A percentile compares a stretch with the other conserved stretches of the same genome.
Conservation (phyloP, 2,888 invertebrate genomes). For the Sphaeridia pumilis region DNA sequence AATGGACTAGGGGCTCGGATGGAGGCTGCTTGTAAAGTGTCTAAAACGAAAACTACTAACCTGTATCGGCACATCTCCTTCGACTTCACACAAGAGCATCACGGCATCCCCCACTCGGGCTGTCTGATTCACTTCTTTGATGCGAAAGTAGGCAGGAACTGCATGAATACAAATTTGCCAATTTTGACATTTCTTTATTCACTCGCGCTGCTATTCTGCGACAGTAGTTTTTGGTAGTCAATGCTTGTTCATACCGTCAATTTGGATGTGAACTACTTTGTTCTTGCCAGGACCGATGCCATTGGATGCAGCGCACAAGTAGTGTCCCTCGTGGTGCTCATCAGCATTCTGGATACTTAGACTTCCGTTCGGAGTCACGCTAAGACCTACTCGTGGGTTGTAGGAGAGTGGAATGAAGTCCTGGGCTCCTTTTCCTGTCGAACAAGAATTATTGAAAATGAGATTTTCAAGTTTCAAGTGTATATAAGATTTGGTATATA, state of each 20-base stretch:
- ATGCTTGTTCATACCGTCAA: slow-evolving; percentile 12
- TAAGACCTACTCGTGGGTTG: slow-evolving; percentile 9
- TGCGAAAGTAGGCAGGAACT: slow-evolving; percentile 37
- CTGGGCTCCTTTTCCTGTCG: slow-evolving; percentile 12
- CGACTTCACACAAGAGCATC: slow-evolving; percentile 41
- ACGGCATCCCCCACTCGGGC: slow-evolving; percentile 40
- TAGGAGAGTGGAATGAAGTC: slow-evolving; percentile 14
- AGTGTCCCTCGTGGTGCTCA: slow-evolving; percentile 15
- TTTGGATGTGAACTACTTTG: slow-evolving; percentile 8
- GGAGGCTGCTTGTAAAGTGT: too few species aligned
- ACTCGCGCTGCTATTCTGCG: too few species aligned
- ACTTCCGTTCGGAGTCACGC: slow-evolving; percentile 13
- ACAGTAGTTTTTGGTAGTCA: too few species aligned
- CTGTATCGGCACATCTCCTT: slow-evolving; percentile 42
- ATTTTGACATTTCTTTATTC: too few species aligned
- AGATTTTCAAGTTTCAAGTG: too few species aligned
- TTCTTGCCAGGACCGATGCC: slow-evolving; percentile 9
- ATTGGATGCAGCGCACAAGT: slow-evolving; percentile 12
- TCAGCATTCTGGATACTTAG: slow-evolving; percentile 13
- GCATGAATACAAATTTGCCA: not conserved
- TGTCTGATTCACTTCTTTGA: slow-evolving; percentile 38
- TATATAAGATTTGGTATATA: too few species aligned
- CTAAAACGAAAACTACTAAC: slow-evolving; percentile 30
- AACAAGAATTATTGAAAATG: not conserved
- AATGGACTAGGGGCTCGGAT: too few species aligned